A percentile compares a stretch with the other conserved stretches of the same genome.
Evolutionary conservation across 2,888 invertebrate genomes (phyloP).

Genomic region (Xestoiulus laeticollis): DNA sequence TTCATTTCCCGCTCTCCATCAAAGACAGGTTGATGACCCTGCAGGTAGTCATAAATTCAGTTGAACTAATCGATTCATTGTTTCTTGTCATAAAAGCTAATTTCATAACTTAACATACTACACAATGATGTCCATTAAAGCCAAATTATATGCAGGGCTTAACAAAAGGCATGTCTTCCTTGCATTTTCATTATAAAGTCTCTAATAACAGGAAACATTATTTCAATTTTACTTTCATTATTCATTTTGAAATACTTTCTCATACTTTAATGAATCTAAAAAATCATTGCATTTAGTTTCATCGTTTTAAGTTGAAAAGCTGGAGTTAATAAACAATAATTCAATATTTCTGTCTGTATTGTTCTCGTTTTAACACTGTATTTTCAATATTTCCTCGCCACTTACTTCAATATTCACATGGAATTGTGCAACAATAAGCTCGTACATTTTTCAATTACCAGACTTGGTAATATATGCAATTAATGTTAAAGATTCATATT

Average conservation of each 20-base stretch:
- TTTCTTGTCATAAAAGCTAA: background rate
- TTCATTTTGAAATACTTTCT: background rate
- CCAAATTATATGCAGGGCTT: background rate
- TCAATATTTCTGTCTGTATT: no score
- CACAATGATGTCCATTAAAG: background rate
- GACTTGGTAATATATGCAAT: no score
- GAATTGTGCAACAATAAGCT: no score
- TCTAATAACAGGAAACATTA: background rate
- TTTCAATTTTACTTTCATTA: background rate
- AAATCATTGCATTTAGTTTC: no score
- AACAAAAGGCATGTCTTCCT: background rate
- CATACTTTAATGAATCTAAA: no score
- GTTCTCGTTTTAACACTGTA: no score
- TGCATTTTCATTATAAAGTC: background rate
- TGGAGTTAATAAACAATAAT: no score
- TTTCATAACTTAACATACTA: background rate
- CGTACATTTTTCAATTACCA: no score
- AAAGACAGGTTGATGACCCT: conserved; percentile 29
- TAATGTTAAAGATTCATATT: no score
- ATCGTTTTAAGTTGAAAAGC: no score
- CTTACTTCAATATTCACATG: no score
- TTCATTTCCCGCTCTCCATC: background rate
- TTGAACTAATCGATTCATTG: background rate
- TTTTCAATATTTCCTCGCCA: no score
- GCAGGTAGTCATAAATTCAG: conserved; percentile 16